These are phyloP conservation scores for Trichechus manatus DNA, from an alignment of 2,113 vertebrate genomes.

Conservation along the genomic window DNA sequence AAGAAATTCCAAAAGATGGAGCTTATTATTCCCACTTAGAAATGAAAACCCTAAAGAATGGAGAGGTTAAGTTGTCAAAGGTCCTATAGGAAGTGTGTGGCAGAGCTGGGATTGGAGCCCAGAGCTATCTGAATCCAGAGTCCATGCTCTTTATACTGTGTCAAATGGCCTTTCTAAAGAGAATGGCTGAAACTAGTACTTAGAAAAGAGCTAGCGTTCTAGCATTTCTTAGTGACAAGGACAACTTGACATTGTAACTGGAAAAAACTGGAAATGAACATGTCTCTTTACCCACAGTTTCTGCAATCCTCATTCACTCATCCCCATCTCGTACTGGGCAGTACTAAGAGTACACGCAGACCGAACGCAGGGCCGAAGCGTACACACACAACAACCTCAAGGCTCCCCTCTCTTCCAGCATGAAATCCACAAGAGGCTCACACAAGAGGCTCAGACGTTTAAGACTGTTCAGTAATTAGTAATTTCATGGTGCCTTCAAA, in stretches of 20 bases:
- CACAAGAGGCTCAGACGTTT: conserved; percentile 42
- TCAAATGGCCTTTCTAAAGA: background rate
- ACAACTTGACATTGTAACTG: background rate
- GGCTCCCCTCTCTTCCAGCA: background rate
- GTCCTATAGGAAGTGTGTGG: background rate
- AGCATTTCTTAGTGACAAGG: background rate
- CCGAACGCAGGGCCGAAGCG: too few species aligned
- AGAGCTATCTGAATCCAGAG: background rate
- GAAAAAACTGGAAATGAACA: background rate
- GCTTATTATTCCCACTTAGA: conserved; percentile 24
- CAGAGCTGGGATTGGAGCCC: background rate
- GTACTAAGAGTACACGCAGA: too few species aligned
- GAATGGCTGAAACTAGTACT: background rate
- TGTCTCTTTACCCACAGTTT: background rate
- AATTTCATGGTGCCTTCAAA: conserved; percentile 72
- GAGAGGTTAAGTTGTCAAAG: conserved; percentile 15
- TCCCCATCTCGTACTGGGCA: accelerated
- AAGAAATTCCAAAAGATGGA: conserved; percentile 22
- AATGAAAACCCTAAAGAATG: conserved; percentile 26
- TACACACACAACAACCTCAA: accelerated
- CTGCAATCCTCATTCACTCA: background rate
- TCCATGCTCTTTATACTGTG: background rate
- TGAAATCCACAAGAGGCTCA: conserved; percentile 52
- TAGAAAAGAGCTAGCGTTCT: background rate
- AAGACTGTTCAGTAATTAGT: conserved; percentile 63